These are phyloP conservation scores for Didymodactylos carnosus DNA, from an alignment of 2,888 invertebrate species.

Conservation along the genomic window DNA sequence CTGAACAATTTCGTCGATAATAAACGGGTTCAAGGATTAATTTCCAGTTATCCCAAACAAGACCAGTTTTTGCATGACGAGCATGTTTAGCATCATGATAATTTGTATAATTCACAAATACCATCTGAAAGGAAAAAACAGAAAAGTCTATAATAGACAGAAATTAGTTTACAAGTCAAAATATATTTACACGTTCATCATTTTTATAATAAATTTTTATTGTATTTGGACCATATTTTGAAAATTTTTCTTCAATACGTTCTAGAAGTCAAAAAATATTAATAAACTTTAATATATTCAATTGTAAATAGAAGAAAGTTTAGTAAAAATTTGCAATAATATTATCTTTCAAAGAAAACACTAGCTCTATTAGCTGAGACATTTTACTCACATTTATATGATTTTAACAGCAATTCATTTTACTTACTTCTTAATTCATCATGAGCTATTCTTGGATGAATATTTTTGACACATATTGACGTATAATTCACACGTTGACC, in stretches of 20 bases:
- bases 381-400: too few relatives aligned
- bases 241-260: constrained; percentile 72
- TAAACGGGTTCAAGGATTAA: constrained; percentile 59
- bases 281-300: too few relatives aligned
- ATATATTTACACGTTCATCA: constrained; percentile 60
- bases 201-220: constrained; percentile 78
- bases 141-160: too few relatives aligned
- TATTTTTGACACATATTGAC: not conserved
- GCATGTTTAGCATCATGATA: constrained; percentile 83
- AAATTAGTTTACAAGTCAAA: too few relatives aligned
- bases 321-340: too few relatives aligned
- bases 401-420: too few relatives aligned
- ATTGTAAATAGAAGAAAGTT: too few relatives aligned
- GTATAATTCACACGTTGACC: not conserved
- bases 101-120: constrained; percentile 79
- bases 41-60: constrained; percentile 77
- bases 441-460: not conserved
- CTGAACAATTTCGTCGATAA: too few relatives aligned
- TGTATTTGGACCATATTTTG: constrained; percentile 80
- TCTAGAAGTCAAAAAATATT: constrained; percentile 81
- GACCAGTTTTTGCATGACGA: constrained; percentile 70
- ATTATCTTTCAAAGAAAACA: too few relatives aligned
- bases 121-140: too few relatives aligned
- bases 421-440: too few relatives aligned
- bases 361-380: too few relatives aligned